These are phyloP conservation scores for Troides aeacus DNA, from an alignment of 2,888 invertebrate species.

Conservation along the genomic window DNA sequence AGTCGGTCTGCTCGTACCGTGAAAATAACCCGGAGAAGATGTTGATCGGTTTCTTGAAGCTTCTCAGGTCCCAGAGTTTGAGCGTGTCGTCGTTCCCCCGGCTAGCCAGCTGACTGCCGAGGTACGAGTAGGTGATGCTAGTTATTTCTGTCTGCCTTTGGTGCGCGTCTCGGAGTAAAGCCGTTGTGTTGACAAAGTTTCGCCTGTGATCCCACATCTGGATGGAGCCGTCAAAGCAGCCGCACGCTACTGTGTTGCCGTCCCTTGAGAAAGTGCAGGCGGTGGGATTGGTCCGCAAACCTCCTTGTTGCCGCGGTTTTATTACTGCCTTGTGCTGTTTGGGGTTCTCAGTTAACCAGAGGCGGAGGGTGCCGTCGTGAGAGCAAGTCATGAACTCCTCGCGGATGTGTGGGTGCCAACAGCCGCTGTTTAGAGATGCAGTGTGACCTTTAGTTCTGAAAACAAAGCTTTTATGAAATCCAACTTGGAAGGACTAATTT, in stretches of 20 bases:
- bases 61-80: conserved; percentile 96
- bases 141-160: conserved; percentile 89
- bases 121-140: conserved; percentile 92
- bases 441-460: conserved; percentile 94
- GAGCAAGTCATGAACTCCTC: conserved; percentile 97
- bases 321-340: conserved; percentile 90
- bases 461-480: conserved; percentile 9
- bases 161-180: conserved; percentile 89
- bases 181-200: conserved; percentile 92
- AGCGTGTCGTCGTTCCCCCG: conserved; percentile 95
- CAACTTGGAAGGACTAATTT: too few relatives aligned
- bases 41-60: conserved; percentile 88
- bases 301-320: conserved; percentile 92
- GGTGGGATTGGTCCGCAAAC: conserved; percentile 91
- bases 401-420: conserved; percentile 93
- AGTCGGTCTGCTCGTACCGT: conserved; percentile 90
- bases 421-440: conserved; percentile 92
- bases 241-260: conserved; percentile 93
- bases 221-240: conserved; percentile 95
- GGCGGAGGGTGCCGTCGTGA: conserved; percentile 94
- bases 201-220: conserved; percentile 98
- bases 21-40: conserved; percentile 86
- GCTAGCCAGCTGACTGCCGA: conserved; percentile 88
- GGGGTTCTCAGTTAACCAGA: conserved; percentile 93
- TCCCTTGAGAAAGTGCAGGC: conserved; percentile 91